A percentile compares a stretch with the other conserved stretches of the same genome.
These are phyloP conservation scores for Acromyrmex heyeri DNA, from an alignment of 1,140 invertebrate genomes.

Conservation along the genomic window DNA sequence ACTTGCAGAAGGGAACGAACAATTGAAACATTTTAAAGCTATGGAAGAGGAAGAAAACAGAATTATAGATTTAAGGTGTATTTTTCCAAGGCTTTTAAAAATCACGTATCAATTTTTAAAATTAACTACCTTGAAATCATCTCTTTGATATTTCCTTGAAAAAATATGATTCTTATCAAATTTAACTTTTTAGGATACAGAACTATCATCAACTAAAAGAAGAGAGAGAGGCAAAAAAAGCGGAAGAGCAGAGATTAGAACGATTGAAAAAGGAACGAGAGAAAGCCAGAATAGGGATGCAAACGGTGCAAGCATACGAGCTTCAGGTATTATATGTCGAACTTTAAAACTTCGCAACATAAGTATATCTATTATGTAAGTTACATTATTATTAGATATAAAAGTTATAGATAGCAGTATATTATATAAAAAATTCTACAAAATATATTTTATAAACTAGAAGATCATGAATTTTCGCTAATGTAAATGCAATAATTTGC, in stretches of 20 bases:
- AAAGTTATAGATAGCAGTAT: too few species aligned
- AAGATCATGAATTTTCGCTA: conserved; percentile 23
- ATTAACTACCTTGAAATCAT: background rate
- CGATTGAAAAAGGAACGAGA: conserved; percentile 85
- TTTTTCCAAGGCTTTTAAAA: background rate
- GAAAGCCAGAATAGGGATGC: conserved; percentile 84
- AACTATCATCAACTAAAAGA: conserved; percentile 88
- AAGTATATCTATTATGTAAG: background rate
- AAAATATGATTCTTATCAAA: background rate
- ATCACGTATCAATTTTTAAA: background rate
- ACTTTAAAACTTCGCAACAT: background rate
- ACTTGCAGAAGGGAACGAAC: conserved; percentile 87
- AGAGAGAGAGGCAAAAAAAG: conserved; percentile 87
- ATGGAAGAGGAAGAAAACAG: conserved; percentile 88
- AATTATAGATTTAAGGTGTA: conserved; percentile 87
- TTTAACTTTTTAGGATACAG: conserved; percentile 84
- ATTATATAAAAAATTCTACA: background rate
- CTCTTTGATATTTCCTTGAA: background rate
- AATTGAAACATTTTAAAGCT: conserved; percentile 87
- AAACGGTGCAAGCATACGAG: conserved; percentile 83
- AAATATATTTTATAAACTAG: background rate
- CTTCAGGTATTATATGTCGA: conserved; percentile 77
- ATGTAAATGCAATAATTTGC: conserved; percentile 9
- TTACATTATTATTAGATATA: background rate
- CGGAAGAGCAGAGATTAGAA: conserved; percentile 81